Conservation (phyloP, 1,140 invertebrate species). For the Trichogramma pretiosum region DNA sequence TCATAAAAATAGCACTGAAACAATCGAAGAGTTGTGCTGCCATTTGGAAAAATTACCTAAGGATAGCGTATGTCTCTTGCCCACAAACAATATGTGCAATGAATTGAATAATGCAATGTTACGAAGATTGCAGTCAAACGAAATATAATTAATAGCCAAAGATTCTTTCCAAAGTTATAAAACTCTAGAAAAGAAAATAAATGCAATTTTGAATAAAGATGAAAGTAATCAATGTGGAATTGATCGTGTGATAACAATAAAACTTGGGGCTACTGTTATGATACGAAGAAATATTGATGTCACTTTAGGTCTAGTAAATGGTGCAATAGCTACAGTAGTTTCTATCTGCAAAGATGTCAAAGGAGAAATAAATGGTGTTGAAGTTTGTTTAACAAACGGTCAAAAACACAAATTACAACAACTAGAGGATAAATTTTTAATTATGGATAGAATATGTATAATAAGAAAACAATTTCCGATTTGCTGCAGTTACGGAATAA, state of each 20-base stretch:
- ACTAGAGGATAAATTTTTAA: constrained; percentile 27
- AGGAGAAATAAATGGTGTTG: not conserved
- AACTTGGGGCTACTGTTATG: constrained; percentile 28
- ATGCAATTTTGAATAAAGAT: constrained; percentile 16
- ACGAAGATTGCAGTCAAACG: constrained; percentile 14
- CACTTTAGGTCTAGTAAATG: constrained; percentile 27
- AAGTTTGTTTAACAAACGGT: not conserved
- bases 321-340: constrained; percentile 22
- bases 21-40: constrained; percentile 22
- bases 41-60: constrained; percentile 10
- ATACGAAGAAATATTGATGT: constrained; percentile 32
- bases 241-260: constrained; percentile 22
- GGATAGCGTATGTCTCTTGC: constrained; percentile 23
- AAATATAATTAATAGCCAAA: constrained; percentile 24
- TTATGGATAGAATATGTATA: constrained; percentile 28
- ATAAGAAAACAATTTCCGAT: constrained; percentile 37
- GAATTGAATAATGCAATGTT: constrained; percentile 23
- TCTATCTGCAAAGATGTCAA: constrained; percentile 13
- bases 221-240: constrained; percentile 15
- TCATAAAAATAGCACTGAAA: constrained; percentile 1
- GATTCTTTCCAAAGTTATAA: constrained; percentile 19
- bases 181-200: constrained; percentile 17
- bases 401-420: constrained; percentile 18
- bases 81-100: constrained; percentile 20
- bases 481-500: constrained; percentile 32